Conservation (phyloP, 2,888 invertebrate species). For the Rhogogaster chlorosoma region DNA sequence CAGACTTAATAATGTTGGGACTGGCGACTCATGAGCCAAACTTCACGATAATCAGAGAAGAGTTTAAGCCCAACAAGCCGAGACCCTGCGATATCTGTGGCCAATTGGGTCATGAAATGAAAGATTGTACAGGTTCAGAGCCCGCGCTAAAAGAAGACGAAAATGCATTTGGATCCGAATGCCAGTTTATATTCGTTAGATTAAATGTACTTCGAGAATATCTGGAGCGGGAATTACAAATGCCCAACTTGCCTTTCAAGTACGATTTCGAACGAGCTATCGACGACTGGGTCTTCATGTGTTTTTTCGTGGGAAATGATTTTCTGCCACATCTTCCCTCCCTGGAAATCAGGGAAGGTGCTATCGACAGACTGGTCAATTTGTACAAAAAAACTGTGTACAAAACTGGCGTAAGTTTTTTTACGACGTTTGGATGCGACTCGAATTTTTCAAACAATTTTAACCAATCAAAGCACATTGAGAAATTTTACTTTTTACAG, state of each 20-base stretch:
- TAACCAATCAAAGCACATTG: background rate
- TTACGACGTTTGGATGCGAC: background rate
- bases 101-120: constrained; percentile 94
- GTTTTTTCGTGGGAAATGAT: constrained; percentile 99
- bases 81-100: constrained; percentile 98
- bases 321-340: constrained; percentile 99
- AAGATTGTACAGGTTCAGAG: constrained; percentile 91
- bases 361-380: constrained; percentile 95
- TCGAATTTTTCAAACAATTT: too few relatives aligned
- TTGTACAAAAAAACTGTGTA: constrained; percentile 97
- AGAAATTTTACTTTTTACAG: constrained; percentile 76
- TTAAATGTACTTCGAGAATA: constrained; percentile 96
- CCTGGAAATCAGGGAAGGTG: constrained; percentile 97
- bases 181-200: constrained; percentile 95
- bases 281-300: constrained; percentile 99
- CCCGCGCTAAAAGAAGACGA: constrained; percentile 81
- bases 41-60: constrained; percentile 99
- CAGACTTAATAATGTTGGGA: constrained; percentile 98
- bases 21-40: constrained; percentile 99
- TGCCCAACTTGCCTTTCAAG: constrained; percentile 95
- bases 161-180: constrained; percentile 85
- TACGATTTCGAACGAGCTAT: constrained; percentile 97
- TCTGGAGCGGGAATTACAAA: constrained; percentile 91
- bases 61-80: constrained; percentile 98
- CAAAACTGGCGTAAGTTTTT: constrained; percentile 88